phyloP scores from a whole-genome alignment of 2,888 invertebrate genomes.

The Lissonota sp. region DNA sequence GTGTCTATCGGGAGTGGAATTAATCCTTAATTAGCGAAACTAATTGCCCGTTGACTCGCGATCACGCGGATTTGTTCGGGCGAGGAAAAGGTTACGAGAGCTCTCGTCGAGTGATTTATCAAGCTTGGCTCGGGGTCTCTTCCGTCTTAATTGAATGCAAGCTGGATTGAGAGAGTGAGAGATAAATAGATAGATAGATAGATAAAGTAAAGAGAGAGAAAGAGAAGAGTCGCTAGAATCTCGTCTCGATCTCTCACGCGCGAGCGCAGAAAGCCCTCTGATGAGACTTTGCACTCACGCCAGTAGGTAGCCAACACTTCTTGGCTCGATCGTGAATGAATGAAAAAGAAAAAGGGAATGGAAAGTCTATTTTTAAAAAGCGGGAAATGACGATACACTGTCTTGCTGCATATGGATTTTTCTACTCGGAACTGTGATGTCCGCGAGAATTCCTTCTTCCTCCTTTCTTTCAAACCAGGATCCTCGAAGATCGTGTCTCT shows the following conservation, averaged over 20 bases:
- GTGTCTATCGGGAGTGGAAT: slow-evolving; percentile 73
- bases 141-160: slow-evolving; percentile 79
- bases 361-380: slow-evolving; percentile 22
- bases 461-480: slow-evolving; percentile 16
- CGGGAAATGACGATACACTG: slow-evolving; percentile 10
- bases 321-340: slow-evolving; percentile 55
- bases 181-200: no score
- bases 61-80: slow-evolving; percentile 68
- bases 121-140: slow-evolving; percentile 65
- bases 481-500: slow-evolving; percentile 32
- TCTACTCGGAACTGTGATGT: slow-evolving; percentile 20
- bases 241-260: slow-evolving; percentile 59
- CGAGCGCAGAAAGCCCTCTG: slow-evolving; percentile 39
- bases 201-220: slow-evolving; percentile 42
- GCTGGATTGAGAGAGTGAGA: slow-evolving; percentile 49
- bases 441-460: slow-evolving; percentile 2
- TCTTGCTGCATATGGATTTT: slow-evolving; percentile 53
- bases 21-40: slow-evolving; percentile 80
- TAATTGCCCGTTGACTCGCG: slow-evolving; percentile 75
- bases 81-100: slow-evolving; percentile 77
- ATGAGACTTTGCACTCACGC: slow-evolving; percentile 66
- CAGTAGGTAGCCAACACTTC: slow-evolving; percentile 56
- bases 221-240: slow-evolving; percentile 57
- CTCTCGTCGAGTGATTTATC: slow-evolving; percentile 76
- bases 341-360: slow-evolving; percentile 44